phyloP scores from a whole-genome alignment of 1,140 invertebrate genomes.

The Caenorhabditis latens region DNA sequence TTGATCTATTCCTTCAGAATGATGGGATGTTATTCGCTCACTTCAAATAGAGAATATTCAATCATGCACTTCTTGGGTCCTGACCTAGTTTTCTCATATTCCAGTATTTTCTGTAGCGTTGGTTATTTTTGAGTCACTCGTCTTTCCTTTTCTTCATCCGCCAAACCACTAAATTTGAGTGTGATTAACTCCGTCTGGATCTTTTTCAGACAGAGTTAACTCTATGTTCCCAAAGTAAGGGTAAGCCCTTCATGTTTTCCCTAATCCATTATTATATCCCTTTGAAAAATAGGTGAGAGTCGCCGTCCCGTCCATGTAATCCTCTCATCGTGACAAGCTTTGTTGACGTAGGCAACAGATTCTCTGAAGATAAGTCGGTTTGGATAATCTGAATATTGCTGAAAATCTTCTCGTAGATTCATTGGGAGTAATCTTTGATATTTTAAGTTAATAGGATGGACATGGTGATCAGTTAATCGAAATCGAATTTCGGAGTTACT shows the following conservation, averaged over 20 bases:
- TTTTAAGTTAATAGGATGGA: conserved; percentile 44
- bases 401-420: background rate
- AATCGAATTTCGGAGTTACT: background rate
- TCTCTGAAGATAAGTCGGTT: background rate
- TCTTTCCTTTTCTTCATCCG: too few species aligned
- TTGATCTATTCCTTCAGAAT: background rate
- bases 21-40: too few species aligned
- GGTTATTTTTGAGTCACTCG: too few species aligned
- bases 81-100: too few species aligned
- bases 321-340: conserved; percentile 26
- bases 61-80: too few species aligned
- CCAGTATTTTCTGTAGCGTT: too few species aligned
- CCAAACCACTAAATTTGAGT: too few species aligned
- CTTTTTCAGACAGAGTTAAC: too few species aligned
- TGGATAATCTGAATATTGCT: background rate
- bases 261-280: background rate
- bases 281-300: background rate
- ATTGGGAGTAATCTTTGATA: conserved; percentile 5
- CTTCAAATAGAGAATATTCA: too few species aligned
- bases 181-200: too few species aligned
- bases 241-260: background rate
- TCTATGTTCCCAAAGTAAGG: too few species aligned
- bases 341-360: conserved; percentile 6
- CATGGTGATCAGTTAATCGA: conserved; percentile 12
- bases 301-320: background rate